Percentiles rank a stretch among this genome's conserved stretches.
phyloP scores from a whole-genome alignment of 2,797 vertebrate genomes.

The Centropyge bicolor region DNA sequence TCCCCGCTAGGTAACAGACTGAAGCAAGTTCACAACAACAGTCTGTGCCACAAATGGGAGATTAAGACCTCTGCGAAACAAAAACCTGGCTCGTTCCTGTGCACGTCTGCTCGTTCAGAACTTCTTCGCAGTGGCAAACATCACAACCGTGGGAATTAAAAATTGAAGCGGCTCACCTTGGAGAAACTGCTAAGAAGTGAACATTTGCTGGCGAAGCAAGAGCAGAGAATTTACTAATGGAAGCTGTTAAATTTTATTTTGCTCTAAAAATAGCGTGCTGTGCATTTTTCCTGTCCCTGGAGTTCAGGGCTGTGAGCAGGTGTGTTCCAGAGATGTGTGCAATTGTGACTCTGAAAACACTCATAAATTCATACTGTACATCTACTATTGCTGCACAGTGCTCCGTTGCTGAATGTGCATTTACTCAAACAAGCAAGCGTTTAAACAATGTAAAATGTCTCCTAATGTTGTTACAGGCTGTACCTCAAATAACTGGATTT shows the following conservation, averaged over 20 bases:
- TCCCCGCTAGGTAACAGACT: conserved; percentile 30
- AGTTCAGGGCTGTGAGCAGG: conserved; percentile 56
- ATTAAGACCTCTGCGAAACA: conserved; percentile 32
- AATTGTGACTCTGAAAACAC: conserved; percentile 50
- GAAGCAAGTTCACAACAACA: conserved; percentile 43
- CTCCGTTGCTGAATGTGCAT: conserved; percentile 21
- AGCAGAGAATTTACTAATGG: conserved; percentile 70
- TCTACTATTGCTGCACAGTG: not conserved
- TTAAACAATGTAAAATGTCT: conserved; percentile 42
- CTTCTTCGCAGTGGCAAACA: conserved; percentile 35
- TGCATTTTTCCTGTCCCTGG: conserved; percentile 71
- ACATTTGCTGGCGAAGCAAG: conserved; percentile 60
- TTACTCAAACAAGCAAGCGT: conserved; percentile 48
- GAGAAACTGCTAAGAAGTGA: conserved; percentile 46
- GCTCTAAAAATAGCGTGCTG: conserved; percentile 65
- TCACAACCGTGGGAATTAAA: conserved; percentile 46
- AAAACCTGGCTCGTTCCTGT: conserved; percentile 27
- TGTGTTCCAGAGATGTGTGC: conserved; percentile 51
- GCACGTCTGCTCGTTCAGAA: conserved; percentile 3
- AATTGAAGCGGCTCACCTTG: conserved; percentile 51
- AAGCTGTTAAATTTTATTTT: conserved; percentile 72
- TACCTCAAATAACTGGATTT: conserved; percentile 30
- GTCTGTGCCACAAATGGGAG: conserved; percentile 31
- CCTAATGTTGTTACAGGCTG: not conserved
- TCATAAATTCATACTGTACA: conserved; percentile 50